These are phyloP conservation scores for Drosophila albomicans DNA, from an alignment of 1,140 invertebrate genomes.

Conservation along the genomic window DNA sequence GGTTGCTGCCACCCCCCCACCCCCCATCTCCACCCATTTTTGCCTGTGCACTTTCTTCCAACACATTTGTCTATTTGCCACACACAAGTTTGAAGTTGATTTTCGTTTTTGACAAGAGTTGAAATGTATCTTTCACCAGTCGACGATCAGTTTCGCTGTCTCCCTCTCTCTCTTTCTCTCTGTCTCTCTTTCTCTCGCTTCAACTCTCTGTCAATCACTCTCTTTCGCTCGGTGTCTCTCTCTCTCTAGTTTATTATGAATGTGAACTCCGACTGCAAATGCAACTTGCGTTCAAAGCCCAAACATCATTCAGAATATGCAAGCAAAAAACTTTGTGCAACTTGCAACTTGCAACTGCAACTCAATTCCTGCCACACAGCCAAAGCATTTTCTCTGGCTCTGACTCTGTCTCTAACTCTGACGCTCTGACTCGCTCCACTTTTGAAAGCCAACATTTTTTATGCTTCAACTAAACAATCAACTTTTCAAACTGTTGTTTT, in stretches of 20 bases:
- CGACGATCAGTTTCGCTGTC: conserved; percentile 21
- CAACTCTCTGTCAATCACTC: conserved; percentile 1
- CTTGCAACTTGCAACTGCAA: conserved; percentile 37
- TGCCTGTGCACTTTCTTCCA: conserved; percentile 71
- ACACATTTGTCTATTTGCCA: conserved; percentile 77
- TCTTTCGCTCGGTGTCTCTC: not conserved
- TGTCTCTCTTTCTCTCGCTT: conserved; percentile 13
- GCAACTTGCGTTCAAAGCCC: conserved; percentile 13
- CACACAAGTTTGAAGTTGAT: conserved; percentile 62
- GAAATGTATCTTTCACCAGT: conserved; percentile 82
- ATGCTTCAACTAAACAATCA: conserved; percentile 83
- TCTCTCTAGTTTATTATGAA: conserved; percentile 1
- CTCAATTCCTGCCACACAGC: conserved; percentile 26
- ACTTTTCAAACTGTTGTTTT: conserved; percentile 75
- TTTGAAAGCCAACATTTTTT: conserved; percentile 75
- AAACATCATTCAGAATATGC: conserved; percentile 57
- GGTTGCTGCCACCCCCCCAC: conserved; percentile 17
- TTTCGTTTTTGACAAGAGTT: conserved; percentile 79
- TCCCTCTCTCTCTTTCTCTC: not conserved
- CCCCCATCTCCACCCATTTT: conserved; percentile 18
- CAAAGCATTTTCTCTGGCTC: conserved; percentile 12
- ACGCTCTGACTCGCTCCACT: conserved; percentile 75
- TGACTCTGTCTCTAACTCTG: conserved; percentile 14
- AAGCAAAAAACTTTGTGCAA: conserved; percentile 27
- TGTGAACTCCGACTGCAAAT: conserved; percentile 25